phyloP scores from a whole-genome alignment of 2,797 vertebrate species.

The Eidolon dupreanum region DNA sequence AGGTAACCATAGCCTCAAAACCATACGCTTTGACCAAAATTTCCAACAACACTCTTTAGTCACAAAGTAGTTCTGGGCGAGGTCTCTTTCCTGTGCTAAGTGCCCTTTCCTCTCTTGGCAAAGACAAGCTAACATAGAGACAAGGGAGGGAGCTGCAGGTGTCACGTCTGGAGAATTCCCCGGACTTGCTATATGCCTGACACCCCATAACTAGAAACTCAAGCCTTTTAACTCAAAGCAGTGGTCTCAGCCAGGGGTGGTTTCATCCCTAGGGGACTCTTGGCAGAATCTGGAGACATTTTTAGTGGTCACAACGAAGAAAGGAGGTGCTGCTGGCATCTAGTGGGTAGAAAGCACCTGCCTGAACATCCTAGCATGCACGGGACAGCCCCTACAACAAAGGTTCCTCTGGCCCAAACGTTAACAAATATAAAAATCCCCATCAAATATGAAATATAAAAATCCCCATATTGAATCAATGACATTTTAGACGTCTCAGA shows the following conservation, averaged over 20 bases:
- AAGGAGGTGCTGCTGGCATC: neutral
- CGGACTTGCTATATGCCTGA: neutral
- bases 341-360: neutral
- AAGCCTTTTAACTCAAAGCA: neutral
- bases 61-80: neutral
- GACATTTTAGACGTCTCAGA: neutral
- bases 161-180: neutral
- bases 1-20: neutral
- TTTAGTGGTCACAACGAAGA: no score
- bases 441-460: neutral
- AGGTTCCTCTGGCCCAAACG: neutral
- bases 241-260: neutral
- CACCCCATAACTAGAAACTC: neutral
- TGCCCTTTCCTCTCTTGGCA: neutral
- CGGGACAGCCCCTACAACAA: neutral
- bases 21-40: neutral
- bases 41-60: neutral
- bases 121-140: neutral
- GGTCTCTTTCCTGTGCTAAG: neutral
- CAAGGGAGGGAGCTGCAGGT: no score
- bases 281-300: neutral
- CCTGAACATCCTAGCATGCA: neutral
- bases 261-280: no score
- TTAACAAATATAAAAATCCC: neutral
- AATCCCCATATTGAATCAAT: neutral